Percentiles rank a stretch among this genome's conserved stretches.
phyloP scores from a whole-genome alignment of 2,113 vertebrate genomes.

The Ibidorhyncha struthersii region DNA sequence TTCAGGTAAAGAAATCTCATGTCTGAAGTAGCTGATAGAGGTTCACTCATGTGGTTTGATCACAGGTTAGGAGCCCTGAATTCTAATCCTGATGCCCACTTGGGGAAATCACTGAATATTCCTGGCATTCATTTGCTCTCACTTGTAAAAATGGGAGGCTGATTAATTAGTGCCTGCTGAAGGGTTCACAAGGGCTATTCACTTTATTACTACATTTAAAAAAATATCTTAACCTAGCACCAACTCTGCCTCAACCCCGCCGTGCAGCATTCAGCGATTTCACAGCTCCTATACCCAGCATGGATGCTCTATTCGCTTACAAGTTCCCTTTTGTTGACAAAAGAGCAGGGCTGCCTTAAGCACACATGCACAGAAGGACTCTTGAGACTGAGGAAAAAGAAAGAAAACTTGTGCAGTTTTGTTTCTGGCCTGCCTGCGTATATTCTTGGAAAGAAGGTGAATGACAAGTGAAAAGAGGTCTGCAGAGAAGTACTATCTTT shows the following conservation, averaged over 20 bases:
- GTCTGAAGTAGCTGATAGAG: background rate
- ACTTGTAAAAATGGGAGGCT: background rate
- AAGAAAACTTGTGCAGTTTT: background rate
- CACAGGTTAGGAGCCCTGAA: background rate
- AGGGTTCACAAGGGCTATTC: background rate
- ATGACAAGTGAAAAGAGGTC: background rate
- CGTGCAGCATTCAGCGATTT: accelerated
- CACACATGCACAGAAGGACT: background rate
- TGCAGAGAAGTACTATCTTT: background rate
- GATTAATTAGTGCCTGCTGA: background rate
- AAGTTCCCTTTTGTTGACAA: background rate
- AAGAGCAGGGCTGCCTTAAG: background rate
- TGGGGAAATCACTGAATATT: background rate
- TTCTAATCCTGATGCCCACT: background rate
- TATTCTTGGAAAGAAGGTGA: background rate
- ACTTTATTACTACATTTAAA: background rate
- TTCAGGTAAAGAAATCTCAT: background rate
- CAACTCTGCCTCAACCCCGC: background rate
- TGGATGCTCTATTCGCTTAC: background rate
- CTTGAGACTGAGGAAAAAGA: background rate
- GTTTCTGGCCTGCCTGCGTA: background rate
- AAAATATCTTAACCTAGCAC: background rate
- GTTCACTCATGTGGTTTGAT: background rate
- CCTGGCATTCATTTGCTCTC: background rate
- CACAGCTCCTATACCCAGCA: background rate